Base-by-base conservation (phyloP, 2,797 vertebrate genomes). In the Siniperca obscura region DNA sequence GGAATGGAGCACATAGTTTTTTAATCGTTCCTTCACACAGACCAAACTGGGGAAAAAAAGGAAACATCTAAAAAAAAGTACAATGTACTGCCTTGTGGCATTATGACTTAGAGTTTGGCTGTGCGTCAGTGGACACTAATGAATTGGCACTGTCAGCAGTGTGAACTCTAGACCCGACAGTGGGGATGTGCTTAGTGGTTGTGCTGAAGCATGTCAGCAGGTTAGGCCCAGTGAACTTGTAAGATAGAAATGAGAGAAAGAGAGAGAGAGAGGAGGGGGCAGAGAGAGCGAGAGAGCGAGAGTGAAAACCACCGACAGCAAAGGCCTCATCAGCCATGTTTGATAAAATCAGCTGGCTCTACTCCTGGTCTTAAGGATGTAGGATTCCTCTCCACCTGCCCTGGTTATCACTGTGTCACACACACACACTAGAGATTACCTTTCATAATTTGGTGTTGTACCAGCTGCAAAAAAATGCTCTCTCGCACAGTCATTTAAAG, bases 41-140 rank as follows among this genome's bases (percentile, higher is more conserved):
- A 74, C 44, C 30, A 62, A 80, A 82, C 42, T 5, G 6, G 16
- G 42, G 21, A 17, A 50, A 64, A 78, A 56, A 76, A 59, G 17
- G n/a, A n/a, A 66, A 34, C 38, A 78, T 82, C 40, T 46, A 48
- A 57, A 77, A 73, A 40, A 69, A 57, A 52, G 80, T 83, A 30
- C 78, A 88, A 91, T 57, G 81, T 86, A 88, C 88, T 86, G 83
- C 87, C 82, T 89, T 81, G 80, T 91, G 90, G 86, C 87, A 86
- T 91, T 89, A 83, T 90, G 81, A 91, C 83, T 85, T 81, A 70
- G 85, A 90, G 82, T 84, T 85, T 87, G 87, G 90, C 90, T 85
- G 80, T 87, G 90, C 80, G 73, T 94, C 93, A 93, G 90, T 93
- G 90, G 86, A 89, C 92, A 92, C 91, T 94, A 93, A 95, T 95